phyloP scores from a whole-genome alignment of 2,888 invertebrate genomes.

The Synanthedon formicaeformis region DNA sequence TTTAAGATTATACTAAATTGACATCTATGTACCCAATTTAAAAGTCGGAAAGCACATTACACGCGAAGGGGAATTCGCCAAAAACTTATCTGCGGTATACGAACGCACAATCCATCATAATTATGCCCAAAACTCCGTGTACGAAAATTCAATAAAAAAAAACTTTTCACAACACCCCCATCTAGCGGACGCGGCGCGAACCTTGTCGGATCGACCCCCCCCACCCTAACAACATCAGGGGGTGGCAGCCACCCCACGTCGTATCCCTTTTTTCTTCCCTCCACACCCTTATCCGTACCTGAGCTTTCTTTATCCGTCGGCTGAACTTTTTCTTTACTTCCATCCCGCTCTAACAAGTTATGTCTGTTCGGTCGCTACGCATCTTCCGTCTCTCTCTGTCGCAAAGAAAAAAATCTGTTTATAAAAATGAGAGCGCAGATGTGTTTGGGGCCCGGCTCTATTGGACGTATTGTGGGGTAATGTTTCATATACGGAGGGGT shows the following conservation, averaged over 20 bases:
- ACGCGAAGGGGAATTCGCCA: slow-evolving; percentile 41
- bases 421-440: slow-evolving; percentile 58
- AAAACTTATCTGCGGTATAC: slow-evolving; percentile 63
- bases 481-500: slow-evolving; percentile 62
- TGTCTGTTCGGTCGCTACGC: slow-evolving; percentile 16
- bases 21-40: slow-evolving; percentile 32
- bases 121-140: slow-evolving; percentile 58
- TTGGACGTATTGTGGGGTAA: slow-evolving; percentile 60
- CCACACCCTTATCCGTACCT: slow-evolving; percentile 69
- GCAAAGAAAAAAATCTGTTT: slow-evolving; percentile 66
- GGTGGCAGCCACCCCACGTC: slow-evolving; percentile 53
- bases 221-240: slow-evolving; percentile 22
- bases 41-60: slow-evolving; percentile 57
- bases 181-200: slow-evolving; percentile 55
- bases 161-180: slow-evolving; percentile 54
- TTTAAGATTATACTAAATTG: background rate
- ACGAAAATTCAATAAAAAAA: slow-evolving; percentile 63
- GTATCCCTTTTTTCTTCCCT: slow-evolving; percentile 68
- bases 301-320: slow-evolving; percentile 66
- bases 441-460: slow-evolving; percentile 47
- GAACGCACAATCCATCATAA: slow-evolving; percentile 67
- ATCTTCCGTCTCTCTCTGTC: slow-evolving; percentile 29
- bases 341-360: slow-evolving; percentile 34
- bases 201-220: slow-evolving; percentile 33
- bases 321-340: slow-evolving; percentile 59